Conservation (phyloP, 2,888 invertebrate species). For the Philereme transversata region DNA sequence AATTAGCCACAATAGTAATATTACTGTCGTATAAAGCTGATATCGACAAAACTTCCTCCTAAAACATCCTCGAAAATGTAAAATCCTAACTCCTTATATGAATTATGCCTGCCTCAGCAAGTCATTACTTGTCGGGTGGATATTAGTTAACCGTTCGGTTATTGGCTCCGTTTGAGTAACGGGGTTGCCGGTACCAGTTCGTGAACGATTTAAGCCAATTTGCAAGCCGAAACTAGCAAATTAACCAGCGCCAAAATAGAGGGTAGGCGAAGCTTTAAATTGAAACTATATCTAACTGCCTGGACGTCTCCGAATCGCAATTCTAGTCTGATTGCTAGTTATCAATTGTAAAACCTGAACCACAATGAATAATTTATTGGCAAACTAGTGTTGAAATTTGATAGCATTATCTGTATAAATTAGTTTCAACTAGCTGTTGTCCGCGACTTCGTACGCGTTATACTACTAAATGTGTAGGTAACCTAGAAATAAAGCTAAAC, state of each 20-base stretch:
- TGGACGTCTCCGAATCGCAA: conserved; percentile 8
- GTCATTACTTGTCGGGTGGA: conserved; percentile 10
- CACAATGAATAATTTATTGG: no score
- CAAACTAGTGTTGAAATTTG: no score
- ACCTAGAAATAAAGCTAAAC: no score
- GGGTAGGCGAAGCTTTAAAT: conserved; percentile 6
- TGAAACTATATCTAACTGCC: conserved; percentile 11
- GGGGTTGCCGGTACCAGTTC: conserved; percentile 9
- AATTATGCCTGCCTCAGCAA: conserved; percentile 4
- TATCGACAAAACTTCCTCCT: no score
- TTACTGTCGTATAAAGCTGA: no score
- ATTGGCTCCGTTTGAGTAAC: conserved; percentile 27
- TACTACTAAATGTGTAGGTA: no score
- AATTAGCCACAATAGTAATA: no score
- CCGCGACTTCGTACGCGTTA: no score
- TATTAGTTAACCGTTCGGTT: conserved; percentile 22
- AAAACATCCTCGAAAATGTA: neutral
- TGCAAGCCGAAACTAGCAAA: conserved; percentile 25
- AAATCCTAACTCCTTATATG: neutral
- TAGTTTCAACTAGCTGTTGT: no score
- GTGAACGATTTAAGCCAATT: conserved; percentile 23
- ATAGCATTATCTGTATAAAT: no score
- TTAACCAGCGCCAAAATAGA: conserved; percentile 24
- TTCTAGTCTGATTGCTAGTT: neutral
- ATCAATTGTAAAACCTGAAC: no score